These are phyloP conservation scores for Mythimna impura DNA, from an alignment of 2,888 invertebrate species.

Conservation along the genomic window DNA sequence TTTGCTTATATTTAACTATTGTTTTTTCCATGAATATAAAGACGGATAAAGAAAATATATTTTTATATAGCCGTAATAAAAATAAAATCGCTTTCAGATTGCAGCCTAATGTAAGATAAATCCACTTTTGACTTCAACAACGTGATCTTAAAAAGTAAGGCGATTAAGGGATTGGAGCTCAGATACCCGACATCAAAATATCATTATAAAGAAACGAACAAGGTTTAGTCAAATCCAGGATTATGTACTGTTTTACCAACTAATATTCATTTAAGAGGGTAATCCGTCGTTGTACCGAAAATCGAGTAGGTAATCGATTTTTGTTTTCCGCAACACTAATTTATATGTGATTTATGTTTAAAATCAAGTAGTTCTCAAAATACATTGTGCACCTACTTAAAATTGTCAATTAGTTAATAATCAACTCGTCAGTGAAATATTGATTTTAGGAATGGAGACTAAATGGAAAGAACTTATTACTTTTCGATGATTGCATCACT, in stretches of 20 bases:
- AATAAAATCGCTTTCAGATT: conserved; percentile 43
- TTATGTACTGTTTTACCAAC: conserved; percentile 40
- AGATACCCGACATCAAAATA: conserved; percentile 66
- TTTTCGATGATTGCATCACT: too few species aligned
- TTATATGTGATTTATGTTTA: too few species aligned
- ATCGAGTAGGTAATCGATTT: neutral
- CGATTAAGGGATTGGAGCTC: conserved; percentile 63
- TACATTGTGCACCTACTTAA: too few species aligned
- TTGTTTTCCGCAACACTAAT: neutral
- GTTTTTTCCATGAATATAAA: neutral
- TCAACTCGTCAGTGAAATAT: too few species aligned
- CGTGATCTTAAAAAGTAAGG: conserved; percentile 60
- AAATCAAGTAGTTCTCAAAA: too few species aligned
- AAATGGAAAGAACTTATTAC: too few species aligned
- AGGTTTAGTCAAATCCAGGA: conserved; percentile 56
- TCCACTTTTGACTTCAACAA: conserved; percentile 61
- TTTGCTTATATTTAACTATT: neutral
- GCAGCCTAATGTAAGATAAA: conserved; percentile 58
- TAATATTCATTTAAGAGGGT: conserved; percentile 30
- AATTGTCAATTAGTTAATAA: too few species aligned
- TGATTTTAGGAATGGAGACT: too few species aligned
- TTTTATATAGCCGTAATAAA: conserved; percentile 25
- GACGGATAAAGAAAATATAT: conserved; percentile 1
- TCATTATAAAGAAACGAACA: conserved; percentile 62
- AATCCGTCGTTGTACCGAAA: neutral